Base-by-base conservation (phyloP, 2,797 vertebrate species). In the Eospalax fontanierii region DNA sequence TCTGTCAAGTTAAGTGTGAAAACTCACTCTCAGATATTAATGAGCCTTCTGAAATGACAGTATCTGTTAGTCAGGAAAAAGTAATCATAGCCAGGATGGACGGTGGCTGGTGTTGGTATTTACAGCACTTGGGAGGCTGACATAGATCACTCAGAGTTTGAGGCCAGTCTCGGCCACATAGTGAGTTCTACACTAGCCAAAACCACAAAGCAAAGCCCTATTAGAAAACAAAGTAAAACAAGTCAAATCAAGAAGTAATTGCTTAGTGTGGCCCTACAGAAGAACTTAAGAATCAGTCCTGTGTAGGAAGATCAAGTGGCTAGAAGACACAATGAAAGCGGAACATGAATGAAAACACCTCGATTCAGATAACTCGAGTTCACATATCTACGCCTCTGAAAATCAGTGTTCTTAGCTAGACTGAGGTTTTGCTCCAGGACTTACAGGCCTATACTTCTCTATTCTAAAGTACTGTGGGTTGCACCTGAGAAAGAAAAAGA, bases 381-480 rank as follows among this genome's bases (percentile, higher is more conserved):
- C 46, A 54, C 63, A 35, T 71, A 76, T 43, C 83, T 35, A 61
- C 71, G 87, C 94, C 33, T 82, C 61, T 82, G n/a, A 89, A 91
- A 93, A 43, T 24, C 61, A 54, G 28, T 46, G 11, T 79, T 87
- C 57, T 93, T 76, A 63, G 75, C 54, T 75, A 63, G 38, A 92
- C 59, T 87, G 90, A 81, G n/a, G 2, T 59, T 84, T 87, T 70
- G 71, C 66, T 83, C 61, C 65, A 79, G 65, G 40, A 86, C 50
- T 76, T 89, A 87, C 57, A 94, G 80, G 16, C 70, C 63, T 63
- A 33, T 10, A 40, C 68, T 78, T 86, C 28, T 59, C 28, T 78
- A 66, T 30, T 89, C 83, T 84, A 87, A 95, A 93, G 85, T 38
- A 96, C 7, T 7, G 81, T 50, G 54, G 38, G 33, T 30, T 76